These are phyloP conservation scores for Indri indri DNA, from an alignment of 2,113 vertebrate species.

Conservation along the genomic window DNA sequence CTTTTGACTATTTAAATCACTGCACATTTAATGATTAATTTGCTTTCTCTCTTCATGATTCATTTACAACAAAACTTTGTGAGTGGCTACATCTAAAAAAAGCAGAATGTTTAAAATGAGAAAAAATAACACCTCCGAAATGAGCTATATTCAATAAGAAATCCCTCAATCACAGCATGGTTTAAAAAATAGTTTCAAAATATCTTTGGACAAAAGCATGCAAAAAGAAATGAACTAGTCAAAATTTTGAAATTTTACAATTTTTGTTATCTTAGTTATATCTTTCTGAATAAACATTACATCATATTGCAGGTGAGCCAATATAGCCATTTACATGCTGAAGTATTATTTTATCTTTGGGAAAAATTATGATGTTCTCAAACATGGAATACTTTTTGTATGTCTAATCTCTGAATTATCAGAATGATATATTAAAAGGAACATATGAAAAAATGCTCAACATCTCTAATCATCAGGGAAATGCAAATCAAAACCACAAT, in stretches of 20 bases:
- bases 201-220: not conserved
- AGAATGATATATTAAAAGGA: not conserved
- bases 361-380: not conserved
- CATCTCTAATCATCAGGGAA: too few species aligned
- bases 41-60: conserved; percentile 11
- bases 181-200: conserved; percentile 33
- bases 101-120: conserved; percentile 33
- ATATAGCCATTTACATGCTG: not conserved
- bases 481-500: too few species aligned
- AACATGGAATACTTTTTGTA: not conserved
- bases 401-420: not conserved
- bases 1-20: not conserved
- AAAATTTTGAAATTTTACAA: conserved; percentile 28
- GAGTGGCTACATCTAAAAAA: not conserved
- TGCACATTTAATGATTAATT: not conserved
- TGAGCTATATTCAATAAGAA: conserved; percentile 32
- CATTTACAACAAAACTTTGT: conserved; percentile 49
- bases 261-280: not conserved
- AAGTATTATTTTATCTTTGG: not conserved
- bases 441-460: too few species aligned
- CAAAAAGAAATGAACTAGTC: conserved; percentile 1
- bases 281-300: not conserved
- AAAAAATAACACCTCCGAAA: conserved; percentile 27
- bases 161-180: not conserved
- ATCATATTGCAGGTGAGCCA: not conserved